phyloP scores from a whole-genome alignment of 2,113 vertebrate genomes.

The Sialia sialis region DNA sequence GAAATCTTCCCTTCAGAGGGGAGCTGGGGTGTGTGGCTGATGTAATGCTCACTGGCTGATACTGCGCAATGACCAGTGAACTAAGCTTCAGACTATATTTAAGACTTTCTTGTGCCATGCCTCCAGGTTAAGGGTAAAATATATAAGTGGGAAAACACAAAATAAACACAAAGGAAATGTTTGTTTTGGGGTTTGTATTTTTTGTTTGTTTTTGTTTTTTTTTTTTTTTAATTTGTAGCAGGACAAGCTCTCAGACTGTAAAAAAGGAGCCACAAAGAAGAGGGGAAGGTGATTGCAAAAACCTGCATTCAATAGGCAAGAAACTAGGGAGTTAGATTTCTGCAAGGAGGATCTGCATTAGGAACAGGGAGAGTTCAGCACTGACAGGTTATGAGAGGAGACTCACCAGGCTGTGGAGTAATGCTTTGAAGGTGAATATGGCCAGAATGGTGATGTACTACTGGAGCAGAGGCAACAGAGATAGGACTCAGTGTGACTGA shows the following conservation, averaged over 20 bases:
- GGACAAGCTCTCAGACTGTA: not conserved
- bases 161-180: not conserved
- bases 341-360: not conserved
- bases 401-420: not conserved
- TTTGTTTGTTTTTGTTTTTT: not conserved
- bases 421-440: not conserved
- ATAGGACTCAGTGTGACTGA: fast-evolving
- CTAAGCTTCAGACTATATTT: not conserved
- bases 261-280: not conserved
- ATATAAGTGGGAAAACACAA: not conserved
- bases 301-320: not conserved
- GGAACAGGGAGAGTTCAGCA: not conserved
- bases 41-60: not conserved
- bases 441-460: not conserved
- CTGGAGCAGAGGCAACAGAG: not conserved
- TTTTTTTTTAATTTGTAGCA: not conserved
- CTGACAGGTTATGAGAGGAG: not conserved
- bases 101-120: not conserved
- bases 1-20: not conserved
- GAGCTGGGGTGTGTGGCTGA: not conserved
- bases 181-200: no score
- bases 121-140: not conserved
- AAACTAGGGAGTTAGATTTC: not conserved
- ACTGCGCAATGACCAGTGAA: not conserved
- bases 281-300: not conserved